phyloP scores from a whole-genome alignment of 2,888 invertebrate species.

The Andrena camellia region DNA sequence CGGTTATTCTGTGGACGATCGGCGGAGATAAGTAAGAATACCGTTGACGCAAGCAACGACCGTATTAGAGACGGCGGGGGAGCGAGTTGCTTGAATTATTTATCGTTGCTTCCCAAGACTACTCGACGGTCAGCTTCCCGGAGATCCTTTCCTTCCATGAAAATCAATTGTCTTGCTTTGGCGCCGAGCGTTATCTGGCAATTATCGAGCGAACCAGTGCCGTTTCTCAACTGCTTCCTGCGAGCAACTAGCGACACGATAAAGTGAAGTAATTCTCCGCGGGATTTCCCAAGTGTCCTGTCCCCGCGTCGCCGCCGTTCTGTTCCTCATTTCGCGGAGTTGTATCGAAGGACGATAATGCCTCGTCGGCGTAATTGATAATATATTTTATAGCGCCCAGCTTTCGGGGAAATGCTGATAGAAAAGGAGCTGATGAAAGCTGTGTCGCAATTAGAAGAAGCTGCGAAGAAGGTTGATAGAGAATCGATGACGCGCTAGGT shows the following conservation, averaged over 20 bases:
- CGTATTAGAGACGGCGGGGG: background rate
- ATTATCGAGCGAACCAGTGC: conserved; percentile 58
- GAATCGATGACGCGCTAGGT: background rate
- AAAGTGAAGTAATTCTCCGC: conserved; percentile 62
- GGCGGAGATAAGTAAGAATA: conserved; percentile 5
- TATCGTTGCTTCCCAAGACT: conserved; percentile 3
- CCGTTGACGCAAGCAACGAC: conserved; percentile 27
- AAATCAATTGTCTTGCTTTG: conserved; percentile 53
- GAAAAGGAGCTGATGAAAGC: conserved; percentile 1
- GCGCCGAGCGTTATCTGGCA: conserved; percentile 47
- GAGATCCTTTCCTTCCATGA: conserved; percentile 18
- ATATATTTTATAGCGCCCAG: conserved; percentile 37
- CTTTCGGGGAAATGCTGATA: background rate
- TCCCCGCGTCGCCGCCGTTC: conserved; percentile 48
- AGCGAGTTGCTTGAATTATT: conserved; percentile 8
- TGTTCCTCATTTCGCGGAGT: conserved; percentile 33
- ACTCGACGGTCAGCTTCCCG: background rate
- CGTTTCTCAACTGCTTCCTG: conserved; percentile 62
- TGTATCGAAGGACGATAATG: conserved; percentile 28
- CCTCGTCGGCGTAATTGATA: conserved; percentile 41
- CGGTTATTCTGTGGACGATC: background rate
- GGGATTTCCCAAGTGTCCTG: conserved; percentile 67
- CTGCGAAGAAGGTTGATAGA: background rate
- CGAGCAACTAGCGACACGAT: conserved; percentile 56
- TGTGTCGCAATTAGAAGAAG: background rate